A percentile compares a stretch with the other conserved stretches of the same genome.
phyloP scores from a whole-genome alignment of 2,888 invertebrate species.

The Trissolcus japonicus region DNA sequence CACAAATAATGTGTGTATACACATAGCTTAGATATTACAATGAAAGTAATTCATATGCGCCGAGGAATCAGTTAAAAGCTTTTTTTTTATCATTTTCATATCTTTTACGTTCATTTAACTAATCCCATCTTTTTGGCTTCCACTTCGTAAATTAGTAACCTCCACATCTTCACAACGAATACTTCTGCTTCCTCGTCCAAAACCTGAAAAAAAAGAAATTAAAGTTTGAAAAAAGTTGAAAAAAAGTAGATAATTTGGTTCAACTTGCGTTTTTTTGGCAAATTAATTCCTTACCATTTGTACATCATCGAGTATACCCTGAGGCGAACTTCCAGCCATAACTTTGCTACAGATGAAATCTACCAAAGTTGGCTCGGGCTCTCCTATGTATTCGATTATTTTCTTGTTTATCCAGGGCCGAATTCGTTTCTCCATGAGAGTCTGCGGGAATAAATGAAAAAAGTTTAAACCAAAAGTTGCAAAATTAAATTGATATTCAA shows the following conservation, averaged over 20 bases:
- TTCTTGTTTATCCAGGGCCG: slow-evolving; percentile 99
- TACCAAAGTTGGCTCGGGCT: slow-evolving; percentile 98
- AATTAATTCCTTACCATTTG: slow-evolving; percentile 90
- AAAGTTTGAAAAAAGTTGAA: neutral
- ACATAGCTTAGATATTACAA: slow-evolving; percentile 66
- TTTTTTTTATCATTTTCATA: slow-evolving; percentile 42
- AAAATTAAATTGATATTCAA: too few relatives aligned
- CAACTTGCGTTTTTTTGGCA: neutral
- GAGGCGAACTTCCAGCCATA: slow-evolving; percentile 93
- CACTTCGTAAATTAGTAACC: slow-evolving; percentile 98
- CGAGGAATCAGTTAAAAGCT: slow-evolving; percentile 64
- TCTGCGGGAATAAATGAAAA: slow-evolving; percentile 74
- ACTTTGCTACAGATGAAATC: slow-evolving; percentile 99
- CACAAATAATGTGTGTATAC: slow-evolving; percentile 59
- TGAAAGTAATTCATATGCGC: slow-evolving; percentile 66
- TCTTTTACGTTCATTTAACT: slow-evolving; percentile 80
- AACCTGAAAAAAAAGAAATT: slow-evolving; percentile 81
- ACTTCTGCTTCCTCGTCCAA: slow-evolving; percentile 99
- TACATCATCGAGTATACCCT: slow-evolving; percentile 97
- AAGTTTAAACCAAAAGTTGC: neutral
- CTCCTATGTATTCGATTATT: slow-evolving; percentile 99
- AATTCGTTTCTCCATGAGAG: slow-evolving; percentile 95
- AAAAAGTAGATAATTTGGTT: neutral
- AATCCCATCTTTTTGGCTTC: slow-evolving; percentile 98
- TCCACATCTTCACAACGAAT: slow-evolving; percentile 99